phyloP scores from a whole-genome alignment of 2,113 vertebrate genomes.

The Elephantulus edwardii region DNA sequence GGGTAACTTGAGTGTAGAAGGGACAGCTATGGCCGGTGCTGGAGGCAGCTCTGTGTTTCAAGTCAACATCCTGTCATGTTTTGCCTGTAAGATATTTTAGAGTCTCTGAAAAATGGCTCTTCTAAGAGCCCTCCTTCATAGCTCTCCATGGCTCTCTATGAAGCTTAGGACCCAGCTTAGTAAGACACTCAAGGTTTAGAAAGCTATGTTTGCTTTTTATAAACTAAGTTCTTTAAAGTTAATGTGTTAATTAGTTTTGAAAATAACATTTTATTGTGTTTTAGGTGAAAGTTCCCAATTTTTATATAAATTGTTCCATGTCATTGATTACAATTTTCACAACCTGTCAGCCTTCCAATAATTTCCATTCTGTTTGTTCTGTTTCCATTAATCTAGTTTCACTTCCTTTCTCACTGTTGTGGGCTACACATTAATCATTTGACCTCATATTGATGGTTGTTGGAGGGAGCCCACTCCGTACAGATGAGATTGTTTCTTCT shows the following conservation, averaged over 20 bases:
- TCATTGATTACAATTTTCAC: no score
- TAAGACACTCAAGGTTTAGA: background rate
- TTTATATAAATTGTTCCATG: no score
- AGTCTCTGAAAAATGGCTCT: conserved; percentile 16
- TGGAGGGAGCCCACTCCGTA: no score
- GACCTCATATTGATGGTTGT: no score
- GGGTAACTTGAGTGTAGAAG: background rate
- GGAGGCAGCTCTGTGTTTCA: background rate
- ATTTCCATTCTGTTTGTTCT: no score
- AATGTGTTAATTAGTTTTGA: background rate
- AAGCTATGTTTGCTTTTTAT: background rate
- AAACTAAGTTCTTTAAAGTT: background rate
- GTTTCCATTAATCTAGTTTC: no score
- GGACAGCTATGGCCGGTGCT: background rate
- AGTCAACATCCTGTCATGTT: background rate
- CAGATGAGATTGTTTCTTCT: no score
- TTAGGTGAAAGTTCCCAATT: background rate
- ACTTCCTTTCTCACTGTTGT: no score
- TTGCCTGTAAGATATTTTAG: background rate
- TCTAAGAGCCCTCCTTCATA: background rate
- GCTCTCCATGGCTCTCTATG: background rate
- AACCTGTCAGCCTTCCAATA: no score
- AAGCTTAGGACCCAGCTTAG: background rate
- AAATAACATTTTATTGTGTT: background rate
- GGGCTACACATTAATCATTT: no score